Conservation (phyloP, 2,888 invertebrate species). For the Cephus spinipes region DNA sequence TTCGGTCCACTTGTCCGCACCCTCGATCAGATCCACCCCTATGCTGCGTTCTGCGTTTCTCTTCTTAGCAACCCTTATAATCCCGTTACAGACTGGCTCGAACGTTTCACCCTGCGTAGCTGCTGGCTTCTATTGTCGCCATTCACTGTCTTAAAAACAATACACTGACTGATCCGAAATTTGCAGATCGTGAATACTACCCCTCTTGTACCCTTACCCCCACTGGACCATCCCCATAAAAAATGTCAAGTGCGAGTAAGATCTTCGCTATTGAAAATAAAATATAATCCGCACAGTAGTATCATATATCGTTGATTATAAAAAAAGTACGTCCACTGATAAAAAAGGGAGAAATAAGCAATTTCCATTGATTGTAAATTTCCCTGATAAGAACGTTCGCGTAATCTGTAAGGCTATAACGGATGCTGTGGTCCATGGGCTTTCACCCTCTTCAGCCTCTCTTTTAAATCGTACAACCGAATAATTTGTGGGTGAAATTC, state of each 20-base stretch:
- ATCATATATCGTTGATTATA: too few relatives aligned
- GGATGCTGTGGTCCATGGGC: constrained; percentile 22
- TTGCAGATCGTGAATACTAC: background rate
- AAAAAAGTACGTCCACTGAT: too few relatives aligned
- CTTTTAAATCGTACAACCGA: constrained; percentile 42
- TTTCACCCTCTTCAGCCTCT: constrained; percentile 47
- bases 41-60: constrained; percentile 27
- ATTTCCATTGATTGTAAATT: background rate
- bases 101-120: constrained; percentile 35
- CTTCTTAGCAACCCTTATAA: constrained; percentile 43
- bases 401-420: constrained; percentile 13
- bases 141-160: constrained; percentile 1
- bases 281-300: too few relatives aligned
- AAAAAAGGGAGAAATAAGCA: background rate
- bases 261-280: background rate
- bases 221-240: background rate
- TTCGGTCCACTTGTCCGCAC: constrained; percentile 58
- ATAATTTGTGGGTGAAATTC: constrained; percentile 53
- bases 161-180: constrained; percentile 1
- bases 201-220: too few relatives aligned
- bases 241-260: background rate
- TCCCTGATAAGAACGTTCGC: background rate
- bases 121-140: constrained; percentile 1
- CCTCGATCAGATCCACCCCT: constrained; percentile 41
- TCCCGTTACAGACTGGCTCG: constrained; percentile 45